These are phyloP conservation scores for Drosophila ezoana DNA, from an alignment of 2,888 invertebrate species.

Conservation along the genomic window DNA sequence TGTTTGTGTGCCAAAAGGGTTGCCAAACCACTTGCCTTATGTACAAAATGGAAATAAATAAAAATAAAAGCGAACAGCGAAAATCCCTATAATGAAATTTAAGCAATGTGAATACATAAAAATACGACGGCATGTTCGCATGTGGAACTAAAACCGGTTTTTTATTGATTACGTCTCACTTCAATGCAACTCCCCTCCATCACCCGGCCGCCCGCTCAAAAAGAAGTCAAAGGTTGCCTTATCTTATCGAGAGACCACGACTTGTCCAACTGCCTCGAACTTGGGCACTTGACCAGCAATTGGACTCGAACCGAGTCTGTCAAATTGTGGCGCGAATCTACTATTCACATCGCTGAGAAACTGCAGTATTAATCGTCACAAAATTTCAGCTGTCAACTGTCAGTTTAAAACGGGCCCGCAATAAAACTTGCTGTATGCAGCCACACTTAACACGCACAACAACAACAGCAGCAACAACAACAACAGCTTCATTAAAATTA, in stretches of 20 bases:
- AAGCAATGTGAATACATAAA: conserved; percentile 45
- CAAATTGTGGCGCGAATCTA: conserved; percentile 24
- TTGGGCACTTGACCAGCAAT: conserved; percentile 63
- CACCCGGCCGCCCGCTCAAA: not conserved
- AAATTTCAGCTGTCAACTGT: conserved; percentile 73
- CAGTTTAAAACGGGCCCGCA: conserved; percentile 49
- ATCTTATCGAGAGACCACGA: conserved; percentile 58
- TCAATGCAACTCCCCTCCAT: not conserved
- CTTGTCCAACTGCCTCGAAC: conserved; percentile 55
- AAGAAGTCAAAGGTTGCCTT: conserved; percentile 68
- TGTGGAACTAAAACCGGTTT: conserved; percentile 59
- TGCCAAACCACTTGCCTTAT: conserved; percentile 74
- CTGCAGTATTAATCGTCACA: conserved; percentile 62
- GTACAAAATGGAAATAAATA: conserved; percentile 25
- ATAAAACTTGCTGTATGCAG: conserved; percentile 55
- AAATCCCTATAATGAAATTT: conserved; percentile 66
- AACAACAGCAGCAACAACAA: conserved; percentile 39
- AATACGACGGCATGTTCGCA: conserved; percentile 36
- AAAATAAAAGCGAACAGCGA: conserved; percentile 31
- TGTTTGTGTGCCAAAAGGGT: conserved; percentile 79
- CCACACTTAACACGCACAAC: conserved; percentile 69
- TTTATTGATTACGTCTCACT: conserved; percentile 63
- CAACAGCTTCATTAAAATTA: conserved; percentile 82
- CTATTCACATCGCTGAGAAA: conserved; percentile 42
- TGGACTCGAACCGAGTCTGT: conserved; percentile 1